Evolutionary conservation across 2,888 invertebrate species (phyloP).

Genomic region (Agriopis leucophaearia): DNA sequence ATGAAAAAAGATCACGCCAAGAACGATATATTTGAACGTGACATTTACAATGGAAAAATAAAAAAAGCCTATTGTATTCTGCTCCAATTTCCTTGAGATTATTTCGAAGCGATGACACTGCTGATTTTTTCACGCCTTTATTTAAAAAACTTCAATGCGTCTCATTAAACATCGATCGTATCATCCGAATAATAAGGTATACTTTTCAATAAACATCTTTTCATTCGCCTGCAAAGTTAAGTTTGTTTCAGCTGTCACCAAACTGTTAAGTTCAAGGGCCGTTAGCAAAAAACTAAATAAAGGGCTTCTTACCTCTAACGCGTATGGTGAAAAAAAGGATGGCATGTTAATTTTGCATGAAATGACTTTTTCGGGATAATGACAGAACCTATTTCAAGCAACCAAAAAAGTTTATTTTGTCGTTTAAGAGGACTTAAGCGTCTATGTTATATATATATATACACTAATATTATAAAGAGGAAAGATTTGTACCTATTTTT

Average conservation of each 20-base stretch:
- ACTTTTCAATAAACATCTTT: slow-evolving; percentile 14
- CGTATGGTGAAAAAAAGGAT: slow-evolving; percentile 64
- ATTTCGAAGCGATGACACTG: slow-evolving; percentile 66
- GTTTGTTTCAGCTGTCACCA: slow-evolving; percentile 47
- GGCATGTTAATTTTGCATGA: slow-evolving; percentile 80
- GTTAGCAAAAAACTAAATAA: slow-evolving; percentile 64
- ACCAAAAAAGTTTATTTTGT: too few species aligned
- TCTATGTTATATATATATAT: too few species aligned
- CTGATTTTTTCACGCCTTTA: slow-evolving; percentile 55
- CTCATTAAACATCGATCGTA: background rate
- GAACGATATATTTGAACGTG: slow-evolving; percentile 7
- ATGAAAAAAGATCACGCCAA: background rate
- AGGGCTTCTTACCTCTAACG: slow-evolving; percentile 60
- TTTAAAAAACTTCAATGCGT: background rate
- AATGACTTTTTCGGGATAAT: slow-evolving; percentile 64
- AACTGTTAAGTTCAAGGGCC: slow-evolving; percentile 54
- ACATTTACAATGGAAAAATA: slow-evolving; percentile 31
- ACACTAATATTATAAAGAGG: too few species aligned
- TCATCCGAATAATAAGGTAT: slow-evolving; percentile 19
- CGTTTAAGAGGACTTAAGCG: too few species aligned
- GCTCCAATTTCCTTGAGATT: slow-evolving; percentile 63
- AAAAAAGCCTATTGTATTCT: slow-evolving; percentile 52
- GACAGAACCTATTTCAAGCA: background rate
- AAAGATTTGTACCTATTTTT: too few species aligned
- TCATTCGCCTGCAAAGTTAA: slow-evolving; percentile 24